Percentiles rank a stretch among this genome's conserved stretches.
Conservation (phyloP, 2,797 vertebrate species). For the Hybognathus amarus region DNA sequence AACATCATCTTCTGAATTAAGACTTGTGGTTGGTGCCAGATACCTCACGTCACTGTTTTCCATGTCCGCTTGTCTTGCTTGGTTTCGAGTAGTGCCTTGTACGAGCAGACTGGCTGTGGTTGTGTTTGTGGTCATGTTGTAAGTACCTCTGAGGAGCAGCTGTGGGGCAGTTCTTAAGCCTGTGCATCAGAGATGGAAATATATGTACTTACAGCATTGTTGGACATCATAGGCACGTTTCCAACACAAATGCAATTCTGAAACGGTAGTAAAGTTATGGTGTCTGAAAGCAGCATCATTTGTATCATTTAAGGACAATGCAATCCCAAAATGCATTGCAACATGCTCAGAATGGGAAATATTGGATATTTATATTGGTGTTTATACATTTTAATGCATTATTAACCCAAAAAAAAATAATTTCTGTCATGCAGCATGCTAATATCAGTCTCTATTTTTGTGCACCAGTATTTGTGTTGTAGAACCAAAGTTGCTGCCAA, state of each 20-base stretch:
- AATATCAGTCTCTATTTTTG: background rate
- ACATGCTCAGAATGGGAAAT: background rate
- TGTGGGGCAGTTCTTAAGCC: background rate
- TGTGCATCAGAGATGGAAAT: background rate
- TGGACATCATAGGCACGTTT: background rate
- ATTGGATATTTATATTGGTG: background rate
- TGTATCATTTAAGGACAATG: background rate
- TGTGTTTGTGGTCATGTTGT: constrained; percentile 30
- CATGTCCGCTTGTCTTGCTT: background rate
- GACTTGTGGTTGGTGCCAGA: constrained; percentile 13
- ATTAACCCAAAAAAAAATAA: no score
- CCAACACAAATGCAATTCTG: background rate
- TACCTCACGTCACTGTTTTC: constrained; percentile 13
- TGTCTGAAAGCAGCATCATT: background rate
- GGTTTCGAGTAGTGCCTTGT: constrained; percentile 5
- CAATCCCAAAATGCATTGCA: background rate
- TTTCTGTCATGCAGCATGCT: background rate
- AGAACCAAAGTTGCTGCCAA: background rate
- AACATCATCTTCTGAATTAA: constrained; percentile 14
- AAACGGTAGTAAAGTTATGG: background rate
- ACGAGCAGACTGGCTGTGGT: constrained; percentile 4
- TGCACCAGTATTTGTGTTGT: background rate
- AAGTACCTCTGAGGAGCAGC: constrained; percentile 13
- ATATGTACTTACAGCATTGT: background rate
- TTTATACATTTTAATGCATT: background rate